phyloP scores from a whole-genome alignment of 2,888 invertebrate species.

The Xanthia icteritia region DNA sequence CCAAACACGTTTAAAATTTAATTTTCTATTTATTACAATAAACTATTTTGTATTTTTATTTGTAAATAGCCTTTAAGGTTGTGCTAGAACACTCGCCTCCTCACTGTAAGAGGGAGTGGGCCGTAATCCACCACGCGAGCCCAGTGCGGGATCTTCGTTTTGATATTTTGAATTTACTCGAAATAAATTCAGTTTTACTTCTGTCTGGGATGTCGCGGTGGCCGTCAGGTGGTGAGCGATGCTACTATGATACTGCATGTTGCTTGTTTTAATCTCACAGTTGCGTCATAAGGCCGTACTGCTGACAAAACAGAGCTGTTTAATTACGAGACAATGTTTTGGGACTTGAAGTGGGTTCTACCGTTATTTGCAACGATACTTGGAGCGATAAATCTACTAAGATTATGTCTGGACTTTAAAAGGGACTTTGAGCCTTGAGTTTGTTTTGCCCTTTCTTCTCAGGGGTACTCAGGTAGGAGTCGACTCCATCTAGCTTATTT shows the following conservation, averaged over 20 bases:
- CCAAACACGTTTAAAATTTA: no score
- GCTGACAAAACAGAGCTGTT: slow-evolving; percentile 18
- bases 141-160: background rate
- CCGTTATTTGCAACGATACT: background rate
- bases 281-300: slow-evolving; percentile 33
- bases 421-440: background rate
- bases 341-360: background rate
- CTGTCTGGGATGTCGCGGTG: slow-evolving; percentile 5
- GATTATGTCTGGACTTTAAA: background rate
- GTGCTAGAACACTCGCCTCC: no score
- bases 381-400: background rate
- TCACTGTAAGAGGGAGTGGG: no score
- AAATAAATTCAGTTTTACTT: slow-evolving; percentile 28
- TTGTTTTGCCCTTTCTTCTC: background rate
- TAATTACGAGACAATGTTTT: slow-evolving; percentile 18
- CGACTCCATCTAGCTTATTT: no score
- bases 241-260: slow-evolving; percentile 44
- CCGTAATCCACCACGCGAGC: no score
- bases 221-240: slow-evolving; percentile 43
- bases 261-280: slow-evolving; percentile 54
- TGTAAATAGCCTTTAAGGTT: no score
- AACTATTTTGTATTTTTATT: no score
- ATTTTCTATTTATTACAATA: no score
- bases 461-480: no score
- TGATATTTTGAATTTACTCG: background rate